phyloP scores from a whole-genome alignment of 2,888 invertebrate genomes.

The Pammene fasciana region DNA sequence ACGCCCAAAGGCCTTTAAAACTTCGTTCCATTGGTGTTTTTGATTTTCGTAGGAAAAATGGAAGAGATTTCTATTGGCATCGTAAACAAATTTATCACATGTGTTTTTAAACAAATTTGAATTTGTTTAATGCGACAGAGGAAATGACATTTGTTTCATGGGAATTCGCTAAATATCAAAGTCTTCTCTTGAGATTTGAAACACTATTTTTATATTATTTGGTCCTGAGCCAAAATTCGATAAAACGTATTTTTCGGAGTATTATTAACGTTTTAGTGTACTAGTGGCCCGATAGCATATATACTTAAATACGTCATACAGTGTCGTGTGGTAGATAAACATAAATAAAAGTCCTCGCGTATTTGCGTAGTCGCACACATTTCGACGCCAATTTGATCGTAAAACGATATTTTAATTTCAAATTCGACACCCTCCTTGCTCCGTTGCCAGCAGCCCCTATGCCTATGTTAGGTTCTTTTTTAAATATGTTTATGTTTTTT shows the following conservation, averaged over 20 bases:
- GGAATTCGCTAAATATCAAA: conserved; percentile 39
- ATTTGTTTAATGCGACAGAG: conserved; percentile 10
- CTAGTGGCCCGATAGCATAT: conserved; percentile 56
- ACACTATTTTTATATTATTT: conserved; percentile 44
- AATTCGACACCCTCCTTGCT: no score
- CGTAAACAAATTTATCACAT: background rate
- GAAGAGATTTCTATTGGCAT: background rate
- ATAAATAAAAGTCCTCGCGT: background rate
- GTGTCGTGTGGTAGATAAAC: conserved; percentile 47
- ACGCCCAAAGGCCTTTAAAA: no score
- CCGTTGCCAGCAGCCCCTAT: no score
- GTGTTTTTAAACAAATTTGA: background rate
- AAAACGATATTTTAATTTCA: no score
- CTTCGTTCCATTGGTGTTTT: no score
- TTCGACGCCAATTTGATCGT: background rate
- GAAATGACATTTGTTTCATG: conserved; percentile 34
- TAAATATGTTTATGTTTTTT: no score
- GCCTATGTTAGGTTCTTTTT: no score
- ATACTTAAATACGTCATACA: conserved; percentile 59
- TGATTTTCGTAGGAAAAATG: no score
- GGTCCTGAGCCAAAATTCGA: conserved; percentile 66
- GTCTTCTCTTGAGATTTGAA: conserved; percentile 42
- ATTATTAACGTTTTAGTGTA: conserved; percentile 56
- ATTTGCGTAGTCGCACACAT: conserved; percentile 19
- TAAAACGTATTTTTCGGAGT: conserved; percentile 68